These are phyloP conservation scores for Macroramphosus scolopax DNA, from an alignment of 2,797 vertebrate genomes.

Conservation along the genomic window DNA sequence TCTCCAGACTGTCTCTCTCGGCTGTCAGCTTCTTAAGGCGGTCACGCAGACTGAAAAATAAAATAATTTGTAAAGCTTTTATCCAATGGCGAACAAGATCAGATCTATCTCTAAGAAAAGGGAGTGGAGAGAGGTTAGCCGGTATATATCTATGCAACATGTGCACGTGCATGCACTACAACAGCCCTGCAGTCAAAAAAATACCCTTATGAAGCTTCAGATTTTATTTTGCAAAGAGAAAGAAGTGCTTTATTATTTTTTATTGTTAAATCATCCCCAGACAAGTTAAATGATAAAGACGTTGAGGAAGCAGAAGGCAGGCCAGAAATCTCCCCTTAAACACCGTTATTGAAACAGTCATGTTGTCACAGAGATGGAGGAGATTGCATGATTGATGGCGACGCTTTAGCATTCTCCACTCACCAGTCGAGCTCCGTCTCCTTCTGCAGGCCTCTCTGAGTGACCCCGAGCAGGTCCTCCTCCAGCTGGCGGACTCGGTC, in stretches of 20 bases:
- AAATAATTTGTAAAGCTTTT: neutral
- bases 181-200: no score
- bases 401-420: constrained; percentile 30
- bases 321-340: no score
- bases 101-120: no score
- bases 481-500: constrained; percentile 90
- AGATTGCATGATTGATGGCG: constrained; percentile 21
- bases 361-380: constrained; percentile 3
- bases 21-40: constrained; percentile 86
- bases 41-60: constrained; percentile 82
- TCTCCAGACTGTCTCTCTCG: constrained; percentile 88
- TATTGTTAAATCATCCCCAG: no score
- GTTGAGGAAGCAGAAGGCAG: constrained; percentile 13
- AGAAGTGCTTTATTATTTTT: no score
- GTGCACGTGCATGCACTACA: no score
- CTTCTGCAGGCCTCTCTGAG: constrained; percentile 90
- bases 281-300: constrained; percentile 21
- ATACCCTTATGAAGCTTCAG: no score
- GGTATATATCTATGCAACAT: no score
- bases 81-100: no score
- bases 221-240: no score
- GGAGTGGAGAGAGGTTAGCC: no score
- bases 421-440: constrained; percentile 96
- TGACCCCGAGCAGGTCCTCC: constrained; percentile 85
- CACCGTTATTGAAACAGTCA: no score